These are phyloP conservation scores for Spondyliosoma cantharus DNA, from an alignment of 2,797 vertebrate species.

Conservation along the genomic window DNA sequence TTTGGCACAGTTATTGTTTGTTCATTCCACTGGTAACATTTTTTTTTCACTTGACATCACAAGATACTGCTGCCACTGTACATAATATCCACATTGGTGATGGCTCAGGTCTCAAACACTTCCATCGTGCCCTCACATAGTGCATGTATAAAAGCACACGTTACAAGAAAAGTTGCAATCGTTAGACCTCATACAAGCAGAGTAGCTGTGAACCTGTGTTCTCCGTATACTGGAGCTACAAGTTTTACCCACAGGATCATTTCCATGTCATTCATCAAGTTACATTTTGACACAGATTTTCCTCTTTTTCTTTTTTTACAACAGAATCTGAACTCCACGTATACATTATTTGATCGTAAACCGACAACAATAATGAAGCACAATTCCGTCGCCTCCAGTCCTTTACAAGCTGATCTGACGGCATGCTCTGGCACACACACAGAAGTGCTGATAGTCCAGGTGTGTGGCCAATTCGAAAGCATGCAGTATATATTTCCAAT, in stretches of 20 bases:
- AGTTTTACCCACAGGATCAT: constrained; percentile 31
- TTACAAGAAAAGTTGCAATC: constrained; percentile 8
- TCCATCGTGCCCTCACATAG: constrained; percentile 20
- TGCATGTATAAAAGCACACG: constrained; percentile 17
- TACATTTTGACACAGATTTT: constrained; percentile 33
- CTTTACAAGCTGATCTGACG: constrained; percentile 44
- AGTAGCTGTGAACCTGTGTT: neutral
- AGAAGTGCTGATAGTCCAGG: constrained; percentile 35
- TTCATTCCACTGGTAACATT: constrained; percentile 65
- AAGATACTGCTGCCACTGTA: constrained; percentile 65
- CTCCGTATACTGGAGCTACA: constrained; percentile 2
- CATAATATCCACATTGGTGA: constrained; percentile 67
- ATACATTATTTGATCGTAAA: constrained; percentile 31
- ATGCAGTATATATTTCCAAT: constrained; percentile 74
- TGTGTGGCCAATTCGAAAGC: constrained; percentile 71
- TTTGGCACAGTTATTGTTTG: constrained; percentile 79
- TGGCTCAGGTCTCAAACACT: constrained; percentile 52
- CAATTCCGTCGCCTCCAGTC: constrained; percentile 31
- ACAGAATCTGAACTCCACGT: constrained; percentile 42
- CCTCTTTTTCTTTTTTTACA: constrained; percentile 21
- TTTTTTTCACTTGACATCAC: constrained; percentile 57
- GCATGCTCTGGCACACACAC: constrained; percentile 69
- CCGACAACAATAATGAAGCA: constrained; percentile 39
- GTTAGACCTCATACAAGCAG: constrained; percentile 17
- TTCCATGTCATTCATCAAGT: constrained; percentile 25